Conservation (phyloP, 2,888 invertebrate genomes). For the Drosophila anceps region DNA sequence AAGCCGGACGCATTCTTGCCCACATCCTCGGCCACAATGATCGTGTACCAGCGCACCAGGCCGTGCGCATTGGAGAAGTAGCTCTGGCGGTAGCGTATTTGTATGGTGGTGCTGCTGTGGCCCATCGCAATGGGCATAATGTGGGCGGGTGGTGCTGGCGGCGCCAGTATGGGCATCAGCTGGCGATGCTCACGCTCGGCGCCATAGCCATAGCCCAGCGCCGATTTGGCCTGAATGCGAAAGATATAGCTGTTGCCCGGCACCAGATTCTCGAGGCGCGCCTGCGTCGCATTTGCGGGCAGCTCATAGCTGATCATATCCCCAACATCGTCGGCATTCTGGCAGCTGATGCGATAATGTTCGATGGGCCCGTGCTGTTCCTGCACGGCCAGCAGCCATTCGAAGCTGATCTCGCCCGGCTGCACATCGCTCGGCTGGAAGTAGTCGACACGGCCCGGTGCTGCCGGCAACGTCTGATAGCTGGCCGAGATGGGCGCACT, state of each 20-base stretch:
- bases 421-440: conserved; percentile 92
- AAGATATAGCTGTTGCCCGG: conserved; percentile 94
- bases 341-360: conserved; percentile 92
- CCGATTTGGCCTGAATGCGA: conserved; percentile 93
- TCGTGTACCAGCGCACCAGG: conserved; percentile 92
- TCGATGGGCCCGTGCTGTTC: conserved; percentile 94
- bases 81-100: conserved; percentile 94
- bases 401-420: conserved; percentile 92
- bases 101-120: conserved; percentile 89
- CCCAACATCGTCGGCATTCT: conserved; percentile 87
- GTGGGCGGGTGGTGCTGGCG: conserved; percentile 89
- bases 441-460: conserved; percentile 91
- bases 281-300: conserved; percentile 88
- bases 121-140: conserved; percentile 92
- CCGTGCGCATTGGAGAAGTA: conserved; percentile 96
- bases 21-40: conserved; percentile 95
- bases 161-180: conserved; percentile 93
- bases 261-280: conserved; percentile 89
- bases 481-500: conserved; percentile 92
- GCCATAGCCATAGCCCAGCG: conserved; percentile 92
- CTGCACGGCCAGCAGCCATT: conserved; percentile 91
- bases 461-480: conserved; percentile 93
- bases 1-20: conserved; percentile 91
- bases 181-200: conserved; percentile 90
- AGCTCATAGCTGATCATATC: conserved; percentile 88